These are phyloP conservation scores for Thunnus albacares DNA, from an alignment of 2,797 vertebrate species.

Conservation along the genomic window DNA sequence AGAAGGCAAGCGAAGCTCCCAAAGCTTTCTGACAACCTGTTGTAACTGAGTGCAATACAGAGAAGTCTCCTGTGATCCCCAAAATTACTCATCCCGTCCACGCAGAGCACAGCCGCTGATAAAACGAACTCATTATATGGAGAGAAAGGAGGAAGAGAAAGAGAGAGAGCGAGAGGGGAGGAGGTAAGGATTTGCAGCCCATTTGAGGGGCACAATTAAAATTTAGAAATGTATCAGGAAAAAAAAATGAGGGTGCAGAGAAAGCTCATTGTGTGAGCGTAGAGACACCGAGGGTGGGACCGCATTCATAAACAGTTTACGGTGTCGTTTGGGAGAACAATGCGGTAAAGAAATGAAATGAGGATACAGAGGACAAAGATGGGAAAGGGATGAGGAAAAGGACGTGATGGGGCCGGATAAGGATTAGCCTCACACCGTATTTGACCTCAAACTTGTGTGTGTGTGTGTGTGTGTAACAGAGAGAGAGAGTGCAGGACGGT, in stretches of 20 bases:
- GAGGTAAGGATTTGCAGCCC: slow-evolving; percentile 42
- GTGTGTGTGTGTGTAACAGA: background rate
- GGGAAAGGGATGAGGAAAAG: background rate
- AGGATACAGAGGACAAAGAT: background rate
- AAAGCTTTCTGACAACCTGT: slow-evolving; percentile 79
- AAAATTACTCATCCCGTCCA: slow-evolving; percentile 78
- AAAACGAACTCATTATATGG: slow-evolving; percentile 74
- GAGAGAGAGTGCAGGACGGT: background rate
- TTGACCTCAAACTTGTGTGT: slow-evolving; percentile 24
- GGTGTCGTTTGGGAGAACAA: background rate
- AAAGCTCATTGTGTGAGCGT: slow-evolving; percentile 20
- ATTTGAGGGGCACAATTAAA: slow-evolving; percentile 73
- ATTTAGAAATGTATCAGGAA: slow-evolving; percentile 51
- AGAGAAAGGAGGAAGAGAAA: slow-evolving; percentile 58
- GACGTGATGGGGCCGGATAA: background rate
- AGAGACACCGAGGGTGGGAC: slow-evolving; percentile 6
- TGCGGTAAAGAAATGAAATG: background rate
- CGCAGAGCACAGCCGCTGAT: slow-evolving; percentile 69
- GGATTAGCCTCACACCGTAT: background rate
- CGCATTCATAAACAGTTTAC: slow-evolving; percentile 28
- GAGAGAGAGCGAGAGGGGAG: slow-evolving; percentile 34
- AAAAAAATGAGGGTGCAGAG: slow-evolving; percentile 17
- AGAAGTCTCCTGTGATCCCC: slow-evolving; percentile 78
- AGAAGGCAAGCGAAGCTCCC: slow-evolving; percentile 48
- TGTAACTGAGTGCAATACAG: slow-evolving; percentile 79